Evolutionary conservation across 2,113 vertebrate species (phyloP).

Genomic region (Galeopterus variegatus): DNA sequence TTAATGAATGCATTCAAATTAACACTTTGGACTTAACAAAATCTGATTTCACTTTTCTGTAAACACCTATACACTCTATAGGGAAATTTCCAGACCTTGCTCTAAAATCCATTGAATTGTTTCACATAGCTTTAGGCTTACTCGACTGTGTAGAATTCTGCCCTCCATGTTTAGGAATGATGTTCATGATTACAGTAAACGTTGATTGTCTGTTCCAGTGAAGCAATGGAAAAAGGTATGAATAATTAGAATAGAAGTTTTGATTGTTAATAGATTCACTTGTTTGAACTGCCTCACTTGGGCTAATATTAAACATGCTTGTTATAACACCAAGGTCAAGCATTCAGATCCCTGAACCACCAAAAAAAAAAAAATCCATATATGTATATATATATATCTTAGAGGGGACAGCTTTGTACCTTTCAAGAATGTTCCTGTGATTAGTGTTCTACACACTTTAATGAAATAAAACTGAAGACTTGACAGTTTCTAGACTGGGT

Average conservation of each 20-base stretch:
- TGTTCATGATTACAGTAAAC: background rate
- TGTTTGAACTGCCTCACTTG: background rate
- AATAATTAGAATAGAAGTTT: background rate
- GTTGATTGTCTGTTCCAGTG: background rate
- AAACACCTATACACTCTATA: background rate
- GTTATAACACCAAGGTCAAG: too few species aligned
- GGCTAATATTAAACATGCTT: background rate
- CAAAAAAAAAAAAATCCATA: too few species aligned
- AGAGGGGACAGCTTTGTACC: too few species aligned
- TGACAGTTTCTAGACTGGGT: too few species aligned
- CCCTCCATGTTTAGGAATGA: background rate
- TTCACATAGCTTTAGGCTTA: background rate
- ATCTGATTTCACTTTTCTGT: conserved; percentile 5
- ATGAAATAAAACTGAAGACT: too few species aligned
- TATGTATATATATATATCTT: too few species aligned
- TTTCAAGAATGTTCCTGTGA: too few species aligned
- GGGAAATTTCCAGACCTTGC: background rate
- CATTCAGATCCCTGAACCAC: too few species aligned
- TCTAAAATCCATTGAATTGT: background rate
- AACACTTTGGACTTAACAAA: background rate
- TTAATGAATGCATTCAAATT: conserved; percentile 17
- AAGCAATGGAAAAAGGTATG: background rate
- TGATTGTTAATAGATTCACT: conserved; percentile 24
- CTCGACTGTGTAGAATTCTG: background rate
- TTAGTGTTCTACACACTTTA: too few species aligned